Conservation (phyloP, 2,797 vertebrate species). For the Gymnocypris eckloni region DNA sequence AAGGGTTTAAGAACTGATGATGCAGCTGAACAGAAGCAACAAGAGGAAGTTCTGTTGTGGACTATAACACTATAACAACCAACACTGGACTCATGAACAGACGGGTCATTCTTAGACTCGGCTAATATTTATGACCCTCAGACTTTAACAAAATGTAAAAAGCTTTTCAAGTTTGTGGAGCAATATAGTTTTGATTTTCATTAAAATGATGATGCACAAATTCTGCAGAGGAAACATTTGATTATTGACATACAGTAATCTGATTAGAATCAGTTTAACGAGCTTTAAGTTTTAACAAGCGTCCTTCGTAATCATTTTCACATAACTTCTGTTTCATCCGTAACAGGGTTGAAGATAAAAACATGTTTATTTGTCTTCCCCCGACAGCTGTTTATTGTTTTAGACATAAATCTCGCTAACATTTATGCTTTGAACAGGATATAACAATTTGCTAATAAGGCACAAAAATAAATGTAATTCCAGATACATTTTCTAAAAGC, state of each 20-base stretch:
- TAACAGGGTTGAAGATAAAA: not conserved
- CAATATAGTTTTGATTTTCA: not conserved
- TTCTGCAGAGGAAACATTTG: not conserved
- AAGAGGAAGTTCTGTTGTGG: slow-evolving; percentile 14
- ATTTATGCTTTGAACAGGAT: not conserved
- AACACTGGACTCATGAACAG: not conserved
- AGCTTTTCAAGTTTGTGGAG: not conserved
- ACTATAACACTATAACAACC: too few species aligned
- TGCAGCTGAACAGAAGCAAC: slow-evolving; percentile 10
- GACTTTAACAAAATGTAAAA: not conserved
- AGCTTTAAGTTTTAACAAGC: not conserved
- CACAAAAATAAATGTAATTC: not conserved
- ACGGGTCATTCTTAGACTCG: not conserved
- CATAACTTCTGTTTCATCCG: not conserved
- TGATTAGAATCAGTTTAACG: not conserved
- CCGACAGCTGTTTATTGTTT: not conserved
- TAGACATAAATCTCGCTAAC: not conserved
- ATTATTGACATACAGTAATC: not conserved
- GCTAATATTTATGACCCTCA: not conserved
- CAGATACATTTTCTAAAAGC: not conserved
- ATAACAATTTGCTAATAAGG: not conserved
- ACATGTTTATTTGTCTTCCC: too few species aligned
- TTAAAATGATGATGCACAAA: not conserved
- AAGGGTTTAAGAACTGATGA: not conserved
- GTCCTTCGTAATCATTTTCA: not conserved